Evolutionary conservation across 2,113 vertebrate species (phyloP).

Genomic region (Etheostoma spectabile): DNA sequence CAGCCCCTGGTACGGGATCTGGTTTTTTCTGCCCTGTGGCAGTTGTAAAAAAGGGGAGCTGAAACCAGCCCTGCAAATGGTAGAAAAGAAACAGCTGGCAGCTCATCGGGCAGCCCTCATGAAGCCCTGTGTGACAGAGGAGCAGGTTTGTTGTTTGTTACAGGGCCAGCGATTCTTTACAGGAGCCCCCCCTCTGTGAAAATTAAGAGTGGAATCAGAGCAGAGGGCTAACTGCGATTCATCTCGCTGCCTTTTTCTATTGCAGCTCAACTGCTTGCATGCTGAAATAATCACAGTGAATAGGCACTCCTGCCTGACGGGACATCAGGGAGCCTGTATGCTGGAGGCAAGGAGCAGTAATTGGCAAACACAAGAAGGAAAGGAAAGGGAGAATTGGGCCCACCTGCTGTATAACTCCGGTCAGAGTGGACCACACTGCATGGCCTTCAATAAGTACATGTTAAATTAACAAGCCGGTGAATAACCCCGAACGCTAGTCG

Average conservation of each 20-base stretch:
- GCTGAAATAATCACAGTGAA: conserved; percentile 74
- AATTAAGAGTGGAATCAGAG: conserved; percentile 75
- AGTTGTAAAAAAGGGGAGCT: conserved; percentile 18
- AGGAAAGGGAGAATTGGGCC: conserved; percentile 40
- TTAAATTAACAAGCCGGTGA: conserved; percentile 29
- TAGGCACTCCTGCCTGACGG: conserved; percentile 52
- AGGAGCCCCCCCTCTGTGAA: conserved; percentile 62
- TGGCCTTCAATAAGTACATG: conserved; percentile 11
- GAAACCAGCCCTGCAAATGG: conserved; percentile 20
- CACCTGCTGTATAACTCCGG: conserved; percentile 53
- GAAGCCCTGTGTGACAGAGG: conserved; percentile 44
- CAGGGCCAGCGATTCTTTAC: conserved; percentile 67
- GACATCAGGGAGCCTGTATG: conserved; percentile 41
- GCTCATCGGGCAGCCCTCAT: conserved; percentile 39
- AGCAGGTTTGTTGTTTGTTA: conserved; percentile 64
- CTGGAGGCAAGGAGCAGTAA: conserved; percentile 63
- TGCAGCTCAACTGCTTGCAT: conserved; percentile 40
- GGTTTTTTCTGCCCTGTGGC: conserved; percentile 48
- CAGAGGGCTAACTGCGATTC: conserved; percentile 60
- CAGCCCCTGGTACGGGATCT: conserved; percentile 31
- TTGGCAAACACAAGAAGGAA: conserved; percentile 62
- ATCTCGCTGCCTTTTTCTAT: conserved; percentile 51
- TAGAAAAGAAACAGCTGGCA: conserved; percentile 59
- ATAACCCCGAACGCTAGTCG: neutral
- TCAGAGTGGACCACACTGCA: conserved; percentile 16